Evolutionary conservation across 1,140 invertebrate species (phyloP), one percentile per base, ranked within the genome.

Genomic region (Chironomus tepperi): DNA sequence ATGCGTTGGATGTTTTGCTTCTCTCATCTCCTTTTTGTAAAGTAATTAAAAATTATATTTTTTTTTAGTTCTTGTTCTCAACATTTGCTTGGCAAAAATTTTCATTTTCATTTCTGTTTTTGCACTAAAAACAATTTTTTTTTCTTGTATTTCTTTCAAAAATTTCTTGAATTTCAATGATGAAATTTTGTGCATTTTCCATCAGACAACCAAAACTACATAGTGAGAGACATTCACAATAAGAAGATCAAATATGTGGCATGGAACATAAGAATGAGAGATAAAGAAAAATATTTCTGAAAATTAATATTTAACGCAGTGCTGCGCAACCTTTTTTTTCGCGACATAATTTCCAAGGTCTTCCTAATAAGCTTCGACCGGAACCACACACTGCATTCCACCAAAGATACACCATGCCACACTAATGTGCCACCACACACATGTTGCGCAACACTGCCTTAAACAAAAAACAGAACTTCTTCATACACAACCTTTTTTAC

Each of bases 1-100:
- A 70, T 70, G 65, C 65, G 65, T 70, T 70, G 65, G 65, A 70
- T 70, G 16, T 67, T 67, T 34, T 67, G n/a, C 18, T 70, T 18
- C 18, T 70, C 18, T 70, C n/a, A 18, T 16, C 65, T 70, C 65
- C 18, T 70, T 18, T 70, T 70, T 70, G 47, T 57, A n/a, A 57
- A 57, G 47, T 57, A 57, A 57, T 57, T 57, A 70, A 70, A 70
- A 70, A 70, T 19, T 8, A 21, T 70, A 3, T 57, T 57, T 12
- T 10, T 57, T 10, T 57, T 7, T 57, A 2, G 10, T 57, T 10
- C 47, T n/a, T n/a, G n/a, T n/a, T 67, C 9, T 12, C 9, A 47
- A 47, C 43, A 47, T 47, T 47, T 47, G 43, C n/a, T 47, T 57
- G 47, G 10, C 47, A 57, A 57, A 57, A 12, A n/a, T 57, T 57